A percentile compares a stretch with the other conserved stretches of the same genome.
phyloP scores from a whole-genome alignment of 2,888 invertebrate genomes.

The Euplexia lucipara region DNA sequence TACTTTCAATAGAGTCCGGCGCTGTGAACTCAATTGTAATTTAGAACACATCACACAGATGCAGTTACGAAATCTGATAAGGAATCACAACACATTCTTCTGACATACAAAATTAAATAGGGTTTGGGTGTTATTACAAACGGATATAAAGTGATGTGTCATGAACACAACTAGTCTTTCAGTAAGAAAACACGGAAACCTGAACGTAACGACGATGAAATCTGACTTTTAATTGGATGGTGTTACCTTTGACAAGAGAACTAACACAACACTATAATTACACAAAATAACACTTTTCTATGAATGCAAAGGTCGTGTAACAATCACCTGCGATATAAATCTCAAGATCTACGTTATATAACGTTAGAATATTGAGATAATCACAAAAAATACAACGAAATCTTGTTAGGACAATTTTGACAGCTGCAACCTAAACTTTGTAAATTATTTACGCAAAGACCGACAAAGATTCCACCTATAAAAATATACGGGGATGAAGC shows the following conservation, averaged over 20 bases:
- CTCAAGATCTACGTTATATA: conserved; percentile 54
- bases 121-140: conserved; percentile 6
- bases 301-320: conserved; percentile 12
- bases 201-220: conserved; percentile 45
- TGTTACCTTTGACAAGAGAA: conserved; percentile 36
- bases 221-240: conserved; percentile 42
- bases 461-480: conserved; percentile 42
- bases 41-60: conserved; percentile 18
- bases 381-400: conserved; percentile 66
- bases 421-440: conserved; percentile 79
- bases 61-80: conserved; percentile 53
- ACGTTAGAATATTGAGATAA: conserved; percentile 53
- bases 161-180: conserved; percentile 8
- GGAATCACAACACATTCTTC: conserved; percentile 49
- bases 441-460: conserved; percentile 64
- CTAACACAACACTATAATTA: conserved; percentile 33
- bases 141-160: conserved; percentile 13
- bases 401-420: conserved; percentile 75
- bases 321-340: conserved; percentile 4
- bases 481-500: conserved; percentile 51
- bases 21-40: conserved; percentile 21
- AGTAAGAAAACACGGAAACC: conserved; percentile 29
- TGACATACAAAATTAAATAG: conserved; percentile 41
- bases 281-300: conserved; percentile 30
- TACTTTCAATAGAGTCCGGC: conserved; percentile 4